Evolutionary conservation across 2,797 vertebrate genomes (phyloP), one percentile per base, ranked within the genome.

Genomic region (Spinus pinus): DNA sequence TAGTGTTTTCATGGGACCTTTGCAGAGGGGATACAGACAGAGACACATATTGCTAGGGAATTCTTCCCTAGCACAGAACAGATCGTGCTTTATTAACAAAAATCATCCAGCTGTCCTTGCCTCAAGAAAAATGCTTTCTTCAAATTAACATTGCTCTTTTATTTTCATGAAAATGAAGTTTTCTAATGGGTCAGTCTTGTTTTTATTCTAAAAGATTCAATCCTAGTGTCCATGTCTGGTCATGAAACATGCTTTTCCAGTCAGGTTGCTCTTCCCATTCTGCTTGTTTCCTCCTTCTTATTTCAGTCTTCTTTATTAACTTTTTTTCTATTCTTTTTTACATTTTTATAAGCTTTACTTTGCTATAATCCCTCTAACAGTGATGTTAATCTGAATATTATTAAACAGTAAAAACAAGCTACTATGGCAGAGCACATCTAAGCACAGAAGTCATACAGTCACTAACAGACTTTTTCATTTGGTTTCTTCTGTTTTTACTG

Each of bases 11-110:
- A 28, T 47, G 56, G 66, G 75, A 75, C 70, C 74, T 82, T 89
- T 87, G 61, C 53, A 93, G 80, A 91, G 82, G 8, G 41, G 33
- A n/a, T 86, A 75, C 25, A n/a, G 22, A 35, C 33, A 74, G 64
- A 80, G 16, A 28, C n/a, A n/a, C 47, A 28, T 33, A 57, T 11
- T 47, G 25, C 51, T 53, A 41, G 71, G 37, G 56, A 71, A 81
- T 78, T 50, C 84, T 86, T 51, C 77, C 47, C 62, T 42, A 42
- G 41, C 41, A 42, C 41, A 61, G 41, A 86, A 90, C 58, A 44
- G 50, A 25, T 84, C 44, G 79, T 69, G 41, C 37, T 81, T 95
- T 95, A 84, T 69, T 89, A 86, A 61, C 54, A 86, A 80, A 91
- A 87, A 88, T 25, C 69, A 86, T 49, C 41, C 81, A 79, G 24